Conservation (phyloP, 2,797 vertebrate genomes). For the Remorina albescens region DNA sequence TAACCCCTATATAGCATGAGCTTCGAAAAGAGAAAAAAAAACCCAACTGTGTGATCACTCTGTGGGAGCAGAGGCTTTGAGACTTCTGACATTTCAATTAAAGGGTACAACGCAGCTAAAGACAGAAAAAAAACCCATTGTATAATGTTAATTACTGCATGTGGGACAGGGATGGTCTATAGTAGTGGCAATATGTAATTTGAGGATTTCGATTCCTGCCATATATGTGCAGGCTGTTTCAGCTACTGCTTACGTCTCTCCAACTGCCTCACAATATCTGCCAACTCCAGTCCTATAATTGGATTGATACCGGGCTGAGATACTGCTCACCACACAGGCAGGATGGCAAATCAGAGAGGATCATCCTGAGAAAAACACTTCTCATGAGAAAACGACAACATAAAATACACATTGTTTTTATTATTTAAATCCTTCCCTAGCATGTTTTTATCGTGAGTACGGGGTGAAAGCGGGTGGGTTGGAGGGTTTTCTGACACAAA, state of each 20-base stretch:
- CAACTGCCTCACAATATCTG: slow-evolving; percentile 60
- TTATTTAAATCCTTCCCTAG: slow-evolving; percentile 26
- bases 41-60: slow-evolving; percentile 19
- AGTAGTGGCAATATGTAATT: slow-evolving; percentile 79
- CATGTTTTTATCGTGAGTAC: background rate
- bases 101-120: slow-evolving; percentile 51
- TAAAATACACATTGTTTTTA: slow-evolving; percentile 12
- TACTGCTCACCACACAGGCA: slow-evolving; percentile 60
- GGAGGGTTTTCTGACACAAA: background rate
- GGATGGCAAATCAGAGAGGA: slow-evolving; percentile 52
- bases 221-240: slow-evolving; percentile 61
- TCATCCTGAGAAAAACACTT: slow-evolving; percentile 19
- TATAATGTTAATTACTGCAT: slow-evolving; percentile 72
- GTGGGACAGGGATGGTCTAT: slow-evolving; percentile 54
- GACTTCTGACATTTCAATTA: slow-evolving; percentile 81
- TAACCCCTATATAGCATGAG: slow-evolving; percentile 20
- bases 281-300: slow-evolving; percentile 60
- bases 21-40: slow-evolving; percentile 42
- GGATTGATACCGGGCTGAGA: slow-evolving; percentile 67
- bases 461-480: background rate
- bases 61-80: slow-evolving; percentile 67
- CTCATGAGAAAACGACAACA: slow-evolving; percentile 27
- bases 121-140: slow-evolving; percentile 51
- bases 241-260: slow-evolving; percentile 63
- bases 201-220: slow-evolving; percentile 63